Base-by-base conservation (phyloP, 2,113 vertebrate genomes). In the Neofelis nebulosa region DNA sequence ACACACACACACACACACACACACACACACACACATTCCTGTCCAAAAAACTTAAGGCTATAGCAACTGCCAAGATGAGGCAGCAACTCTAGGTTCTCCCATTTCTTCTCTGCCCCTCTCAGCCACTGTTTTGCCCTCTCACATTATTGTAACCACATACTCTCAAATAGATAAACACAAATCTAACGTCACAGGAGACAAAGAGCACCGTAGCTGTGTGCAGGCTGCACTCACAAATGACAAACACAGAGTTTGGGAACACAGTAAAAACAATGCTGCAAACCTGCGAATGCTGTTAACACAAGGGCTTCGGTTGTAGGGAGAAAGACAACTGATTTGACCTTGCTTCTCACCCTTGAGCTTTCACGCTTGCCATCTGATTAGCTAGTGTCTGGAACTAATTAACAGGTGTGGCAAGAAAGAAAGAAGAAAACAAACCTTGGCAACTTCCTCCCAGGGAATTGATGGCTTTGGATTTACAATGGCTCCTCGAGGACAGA, bases 361-460 rank as follows among this genome's bases (percentile, higher is more conserved):
- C 76, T 87, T 89, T 83, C 73, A 45, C 1, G 21, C 95, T 94
- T 57, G 55, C 82, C 8, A 41, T 63, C 90, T 85, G 69, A 96
- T 89, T 97, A 96, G 91, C 69, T 65, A 96, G 94, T 65, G 94
- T 86, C 82, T 95, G 92, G 29, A 94, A 86, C 87, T 96, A 96
- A 97, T 97, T 94, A 97, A 89, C 92, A 97, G 96, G 94, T 96
- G 50, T 95, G 83, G 85, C 89, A 78, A 95, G 76, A 95, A 91
- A 82, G 29, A 68, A 52, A 92, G 55, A 71, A 61, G 89, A 29
- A 90, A 95, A 94, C 86, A 94, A 95, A 80, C 71, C 82, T 63
- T 97, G 92, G 92, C 92, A 89, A 92, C 96, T 92, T 68, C 91
- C 86, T 97, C 89, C 48, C 11, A 14, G 81, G 85, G 86, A 94